Base-by-base conservation (phyloP, 2,888 invertebrate genomes). In the Anoncus sp. region DNA sequence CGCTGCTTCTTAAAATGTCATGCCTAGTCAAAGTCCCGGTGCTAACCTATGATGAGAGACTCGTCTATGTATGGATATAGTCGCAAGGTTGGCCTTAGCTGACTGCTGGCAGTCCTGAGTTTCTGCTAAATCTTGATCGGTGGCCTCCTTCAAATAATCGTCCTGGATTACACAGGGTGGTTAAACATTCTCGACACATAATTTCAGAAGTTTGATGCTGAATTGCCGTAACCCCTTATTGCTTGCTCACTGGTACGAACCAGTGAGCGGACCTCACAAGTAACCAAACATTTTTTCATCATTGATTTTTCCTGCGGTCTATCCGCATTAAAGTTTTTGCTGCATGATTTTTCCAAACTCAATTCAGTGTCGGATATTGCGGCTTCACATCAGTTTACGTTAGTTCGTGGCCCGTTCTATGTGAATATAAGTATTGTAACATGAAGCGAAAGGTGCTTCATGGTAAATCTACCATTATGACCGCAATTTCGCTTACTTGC, bases 1-100 rank as follows among this genome's bases (percentile, higher is more conserved):
- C 24, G 57, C n/a, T 4, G 43, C 35, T 60, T 22, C 45, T 74
- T 38, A 67, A 67, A 74, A 60, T 60, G 67, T 59, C 67, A 74
- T 74, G 67, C 43, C 38, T n/a, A 27, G 24, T 47, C 35, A 40
- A 53, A 38, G 49, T 38, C n/a, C 18, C 35, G 38, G 45, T 53
- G 60, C 60, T 53, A 53, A 62, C 47, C 74, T 59, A 62, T 67
- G 53, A 53, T 24, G 60, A 67, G 60, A 18, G 51, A 43, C 59
- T 22, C 24, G 20, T 55, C 31, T 27, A 7, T 55, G 31, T 43
- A 3, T 38, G 16, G 45, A n/a, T 14, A 12, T 10, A 24, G 10
- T 2, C 24, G 10, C 20, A 51, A 24, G 5, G 24, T 0, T 22
- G 24, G 10, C 20, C 49, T 12, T 10, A 20, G 49, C 12, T 24